Evolutionary conservation across 2,113 vertebrate genomes (phyloP), one percentile per base, ranked within the genome.

Genomic region (Mus pahari): DNA sequence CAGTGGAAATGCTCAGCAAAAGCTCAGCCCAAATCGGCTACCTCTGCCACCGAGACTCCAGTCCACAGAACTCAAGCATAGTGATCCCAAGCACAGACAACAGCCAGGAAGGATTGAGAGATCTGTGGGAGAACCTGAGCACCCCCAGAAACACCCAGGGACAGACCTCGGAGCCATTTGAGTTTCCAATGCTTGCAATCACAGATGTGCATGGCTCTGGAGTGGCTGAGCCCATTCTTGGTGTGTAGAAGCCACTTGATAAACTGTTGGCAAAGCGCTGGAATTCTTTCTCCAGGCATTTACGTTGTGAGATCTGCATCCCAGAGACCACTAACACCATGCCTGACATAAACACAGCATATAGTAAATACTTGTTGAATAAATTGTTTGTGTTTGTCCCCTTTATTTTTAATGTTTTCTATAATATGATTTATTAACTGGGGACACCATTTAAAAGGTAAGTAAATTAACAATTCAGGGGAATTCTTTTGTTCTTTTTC

Each of bases 391-490:
- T 86, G 64, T 71, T 93, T 90, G 95, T 95, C 8, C 33, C 9
- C 71, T 73, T 68, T 90, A 82, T 10, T 71, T 84, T 92, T 42
- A 90, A 66, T 94, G 22, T 83, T 96, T 97, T 89, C 73, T 73
- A 90, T 74, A 81, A 89, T 28, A 48, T 89, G 86, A 96, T 94
- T 82, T 90, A 96, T 70, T 92, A 74, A 26, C 22, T 60, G 73
- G 70, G 71, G 53, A 58, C 79, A 84, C 19, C 70, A 82, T 87
- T 73, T 62, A 94, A 95, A 53, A 95, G 55, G 28, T 86, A 89
- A 97, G 88, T 78, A 94, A 96, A 94, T 95, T 71, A 92, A 92
- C 83, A 91, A 96, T 90, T 81, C 42, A 39, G 62, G 74, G 5
- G 20, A 50, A 91, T 39, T 33, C 89, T 70, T 96, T 78, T 86